A percentile compares a stretch with the other conserved stretches of the same genome.
Conservation (phyloP, 2,888 invertebrate genomes). For the Caenorhabditis angaria region DNA sequence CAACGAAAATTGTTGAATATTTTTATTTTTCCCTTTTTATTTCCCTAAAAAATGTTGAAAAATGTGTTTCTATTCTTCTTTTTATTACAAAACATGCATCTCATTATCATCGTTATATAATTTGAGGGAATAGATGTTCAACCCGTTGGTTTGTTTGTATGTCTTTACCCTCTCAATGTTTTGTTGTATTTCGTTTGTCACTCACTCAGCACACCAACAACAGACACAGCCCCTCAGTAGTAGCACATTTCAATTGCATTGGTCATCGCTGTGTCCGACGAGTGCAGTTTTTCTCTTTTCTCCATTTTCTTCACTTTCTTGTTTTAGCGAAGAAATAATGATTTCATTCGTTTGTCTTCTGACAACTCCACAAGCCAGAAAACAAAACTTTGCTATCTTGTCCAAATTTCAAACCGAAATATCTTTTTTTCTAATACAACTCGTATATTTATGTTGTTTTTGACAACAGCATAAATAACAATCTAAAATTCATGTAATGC, state of each 20-base stretch:
- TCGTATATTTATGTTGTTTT: not conserved
- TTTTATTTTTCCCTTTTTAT: constrained; percentile 7
- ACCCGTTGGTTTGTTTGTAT: constrained; percentile 36
- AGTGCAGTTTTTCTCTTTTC: constrained; percentile 28
- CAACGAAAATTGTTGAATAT: too few species aligned
- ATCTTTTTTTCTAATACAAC: not conserved
- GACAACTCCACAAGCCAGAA: too few species aligned
- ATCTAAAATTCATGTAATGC: constrained; percentile 12
- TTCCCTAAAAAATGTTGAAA: constrained; percentile 16
- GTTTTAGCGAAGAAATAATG: too few species aligned
- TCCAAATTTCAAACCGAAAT: not conserved
- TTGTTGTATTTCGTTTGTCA: constrained; percentile 25
- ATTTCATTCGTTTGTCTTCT: too few species aligned
- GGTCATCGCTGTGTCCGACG: constrained; percentile 34
- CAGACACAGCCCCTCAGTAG: constrained; percentile 17
- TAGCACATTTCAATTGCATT: constrained; percentile 48
- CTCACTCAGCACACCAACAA: constrained; percentile 34
- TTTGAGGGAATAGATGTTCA: constrained; percentile 35
- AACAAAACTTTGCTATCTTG: not conserved
- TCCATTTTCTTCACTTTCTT: constrained; percentile 2
- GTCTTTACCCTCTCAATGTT: constrained; percentile 17
- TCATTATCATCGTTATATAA: constrained; percentile 31
- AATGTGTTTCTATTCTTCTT: constrained; percentile 10
- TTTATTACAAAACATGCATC: constrained; percentile 7
- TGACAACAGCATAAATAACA: not conserved